phyloP scores from a whole-genome alignment of 2,113 vertebrate genomes.

The Bujurquina vittata region DNA sequence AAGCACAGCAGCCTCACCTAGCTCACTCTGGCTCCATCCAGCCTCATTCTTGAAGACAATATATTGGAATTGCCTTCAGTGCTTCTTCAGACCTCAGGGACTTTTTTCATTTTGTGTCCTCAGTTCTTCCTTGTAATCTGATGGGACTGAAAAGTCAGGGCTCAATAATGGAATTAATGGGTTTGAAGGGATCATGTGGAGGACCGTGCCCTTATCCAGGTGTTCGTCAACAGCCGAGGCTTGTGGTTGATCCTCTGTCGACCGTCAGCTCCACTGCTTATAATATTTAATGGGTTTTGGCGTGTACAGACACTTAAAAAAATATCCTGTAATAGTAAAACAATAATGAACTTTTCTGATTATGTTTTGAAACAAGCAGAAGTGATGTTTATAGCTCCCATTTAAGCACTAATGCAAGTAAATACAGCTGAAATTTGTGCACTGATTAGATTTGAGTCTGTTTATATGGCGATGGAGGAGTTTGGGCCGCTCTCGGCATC shows the following conservation, averaged over 20 bases:
- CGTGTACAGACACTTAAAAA: not conserved
- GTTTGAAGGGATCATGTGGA: constrained; percentile 43
- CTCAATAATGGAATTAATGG: constrained; percentile 74
- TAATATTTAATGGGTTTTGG: not conserved
- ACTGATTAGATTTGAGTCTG: not conserved
- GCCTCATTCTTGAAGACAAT: constrained; percentile 43
- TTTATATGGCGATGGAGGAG: not conserved
- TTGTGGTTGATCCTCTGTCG: constrained; percentile 11
- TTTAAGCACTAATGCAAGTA: not conserved
- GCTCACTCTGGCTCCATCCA: constrained; percentile 15
- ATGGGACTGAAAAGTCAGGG: constrained; percentile 67
- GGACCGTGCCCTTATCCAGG: constrained; percentile 16
- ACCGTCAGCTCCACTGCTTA: not conserved
- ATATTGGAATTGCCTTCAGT: constrained; percentile 69
- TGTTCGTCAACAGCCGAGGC: constrained; percentile 32
- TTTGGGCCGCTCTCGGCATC: not conserved
- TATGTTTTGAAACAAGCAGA: not conserved
- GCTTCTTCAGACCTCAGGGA: constrained; percentile 59
- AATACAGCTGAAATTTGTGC: not conserved
- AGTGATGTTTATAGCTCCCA: not conserved
- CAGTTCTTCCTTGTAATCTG: constrained; percentile 39
- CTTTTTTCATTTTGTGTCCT: constrained; percentile 66
- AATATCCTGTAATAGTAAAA: not conserved
- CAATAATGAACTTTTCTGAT: not conserved
- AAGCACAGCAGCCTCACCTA: not conserved